Evolutionary conservation across 2,797 vertebrate species (phyloP).

Genomic region (Synaphobranchus kaupii): DNA sequence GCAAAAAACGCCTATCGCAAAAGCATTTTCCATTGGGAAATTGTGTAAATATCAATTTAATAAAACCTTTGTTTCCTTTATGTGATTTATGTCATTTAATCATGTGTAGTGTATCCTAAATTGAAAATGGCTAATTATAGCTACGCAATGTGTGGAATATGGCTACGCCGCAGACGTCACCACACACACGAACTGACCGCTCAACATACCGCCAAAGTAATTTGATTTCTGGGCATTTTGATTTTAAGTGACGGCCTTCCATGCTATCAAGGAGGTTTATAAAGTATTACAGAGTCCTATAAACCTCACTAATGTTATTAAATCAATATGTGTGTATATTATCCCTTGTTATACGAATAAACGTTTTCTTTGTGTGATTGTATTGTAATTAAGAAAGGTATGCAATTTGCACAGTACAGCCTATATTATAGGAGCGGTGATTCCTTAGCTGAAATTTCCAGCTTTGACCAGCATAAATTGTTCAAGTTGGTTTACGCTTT

Average conservation of each 20-base stretch:
- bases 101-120: not conserved
- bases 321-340: not conserved
- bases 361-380: not conserved
- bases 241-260: not conserved
- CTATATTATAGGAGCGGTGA: not conserved
- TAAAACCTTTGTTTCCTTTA: slow-evolving; percentile 50
- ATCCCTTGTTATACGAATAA: not conserved
- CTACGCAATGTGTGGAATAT: not conserved
- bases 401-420: not conserved
- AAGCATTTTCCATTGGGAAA: slow-evolving; percentile 20
- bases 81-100: not conserved
- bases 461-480: no score
- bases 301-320: not conserved
- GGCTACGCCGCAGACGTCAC: not conserved
- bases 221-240: not conserved
- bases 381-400: not conserved
- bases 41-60: slow-evolving; percentile 50
- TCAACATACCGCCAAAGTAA: not conserved
- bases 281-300: not conserved
- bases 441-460: no score
- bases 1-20: slow-evolving; percentile 20
- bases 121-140: not conserved
- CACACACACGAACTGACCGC: not conserved
- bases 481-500: no score
- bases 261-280: not conserved